Base-by-base conservation (phyloP, 2,113 vertebrate genomes). In the Monopterus albus region DNA sequence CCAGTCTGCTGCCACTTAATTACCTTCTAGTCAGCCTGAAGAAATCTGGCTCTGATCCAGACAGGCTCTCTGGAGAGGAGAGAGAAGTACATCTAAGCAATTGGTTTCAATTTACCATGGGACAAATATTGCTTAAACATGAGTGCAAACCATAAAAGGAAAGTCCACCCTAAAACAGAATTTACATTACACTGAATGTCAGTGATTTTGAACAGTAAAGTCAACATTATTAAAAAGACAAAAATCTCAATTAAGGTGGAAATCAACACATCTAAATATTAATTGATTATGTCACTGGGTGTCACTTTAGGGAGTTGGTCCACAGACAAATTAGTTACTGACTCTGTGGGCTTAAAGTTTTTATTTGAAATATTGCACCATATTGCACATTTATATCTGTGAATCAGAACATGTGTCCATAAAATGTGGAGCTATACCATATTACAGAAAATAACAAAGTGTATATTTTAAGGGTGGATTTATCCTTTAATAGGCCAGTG, bases 1-100 rank as follows among this genome's bases (percentile, higher is more conserved):
- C 84, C 78, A 88, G 71, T 87, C 87, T 87, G 77, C 85, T 88
- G 88, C 83, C 81, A 88, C 81, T 90, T 91, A 90, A 91, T 90
- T 91, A 92, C 75, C 87, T 84, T 83, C 72, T 70, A 84, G 78
- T 86, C 80, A 80, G 82, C 79, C 83, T 81, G 83, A 64, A 76
- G 75, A 79, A 84, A 75, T 82, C 81, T 91, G 88, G 89, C 87
- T 84, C 21, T 65, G 63, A 79, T 88, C 88, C 91, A 88, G 72
- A 67, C 53, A 69, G 55, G 60, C 59, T 87, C 86, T 86, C 83
- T 25, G 29, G 88, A 85, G 83, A 86, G 69, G 40, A 47, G 42
- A 55, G 56, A 61, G 64, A 60, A 56, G 69, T 72, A 59, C 85
- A 70, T 77, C 78, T 75, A 57, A 88, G 64, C 63, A 65, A 68